phyloP scores from a whole-genome alignment of 2,888 invertebrate genomes.

The Beris chalybata region DNA sequence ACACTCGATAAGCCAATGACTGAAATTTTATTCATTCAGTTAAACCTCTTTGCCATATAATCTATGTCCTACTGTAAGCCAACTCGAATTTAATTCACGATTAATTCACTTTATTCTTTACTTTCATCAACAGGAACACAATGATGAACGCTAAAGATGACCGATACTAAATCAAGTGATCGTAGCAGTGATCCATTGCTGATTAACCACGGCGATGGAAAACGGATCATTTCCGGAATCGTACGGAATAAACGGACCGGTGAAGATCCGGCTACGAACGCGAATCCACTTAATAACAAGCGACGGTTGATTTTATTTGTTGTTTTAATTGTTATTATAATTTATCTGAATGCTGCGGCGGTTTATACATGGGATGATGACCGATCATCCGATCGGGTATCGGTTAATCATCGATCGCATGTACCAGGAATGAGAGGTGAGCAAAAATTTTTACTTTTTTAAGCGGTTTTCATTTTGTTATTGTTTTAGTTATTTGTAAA shows the following conservation, averaged over 20 bases:
- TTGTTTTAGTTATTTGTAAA: not conserved
- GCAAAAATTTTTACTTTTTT: slow-evolving; percentile 10
- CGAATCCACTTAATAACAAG: slow-evolving; percentile 23
- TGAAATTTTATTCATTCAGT: too few relatives aligned
- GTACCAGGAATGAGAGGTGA: slow-evolving; percentile 54
- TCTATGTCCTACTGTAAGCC: too few relatives aligned
- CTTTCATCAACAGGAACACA: slow-evolving; percentile 22
- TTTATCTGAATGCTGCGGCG: slow-evolving; percentile 47
- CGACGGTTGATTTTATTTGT: slow-evolving; percentile 39
- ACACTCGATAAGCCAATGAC: too few relatives aligned
- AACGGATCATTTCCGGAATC: not conserved
- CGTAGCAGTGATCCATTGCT: slow-evolving; percentile 15
- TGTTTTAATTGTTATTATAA: slow-evolving; percentile 43
- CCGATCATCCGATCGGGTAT: slow-evolving; percentile 43
- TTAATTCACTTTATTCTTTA: not conserved
- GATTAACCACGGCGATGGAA: slow-evolving; percentile 27
- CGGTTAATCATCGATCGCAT: slow-evolving; percentile 50
- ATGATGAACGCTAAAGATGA: slow-evolving; percentile 29
- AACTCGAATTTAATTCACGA: too few relatives aligned
- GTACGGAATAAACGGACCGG: slow-evolving; percentile 33
- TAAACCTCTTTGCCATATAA: too few relatives aligned
- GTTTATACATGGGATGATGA: slow-evolving; percentile 42
- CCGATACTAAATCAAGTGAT: slow-evolving; percentile 29
- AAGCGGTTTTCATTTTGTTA: not conserved
- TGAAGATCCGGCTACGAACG: slow-evolving; percentile 15